Conservation (phyloP, 1,140 invertebrate species). For the Epicauta chinensis region DNA sequence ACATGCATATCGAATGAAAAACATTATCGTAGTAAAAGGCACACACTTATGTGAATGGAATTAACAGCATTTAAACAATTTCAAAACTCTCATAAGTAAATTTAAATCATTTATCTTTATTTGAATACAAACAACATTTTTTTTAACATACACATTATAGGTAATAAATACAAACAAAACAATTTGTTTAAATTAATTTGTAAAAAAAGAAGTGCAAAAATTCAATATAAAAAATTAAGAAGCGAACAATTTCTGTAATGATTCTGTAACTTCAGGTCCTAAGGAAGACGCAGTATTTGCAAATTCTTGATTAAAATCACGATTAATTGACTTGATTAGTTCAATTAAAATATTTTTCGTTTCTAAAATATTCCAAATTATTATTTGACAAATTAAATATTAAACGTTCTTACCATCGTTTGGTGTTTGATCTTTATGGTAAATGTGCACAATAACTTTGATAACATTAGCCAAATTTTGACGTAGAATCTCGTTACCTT, state of each 20-base stretch:
- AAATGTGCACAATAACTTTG: constrained; percentile 47
- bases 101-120: no score
- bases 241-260: constrained; percentile 38
- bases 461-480: constrained; percentile 50
- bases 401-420: constrained; percentile 42
- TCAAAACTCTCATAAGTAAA: no score
- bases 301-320: constrained; percentile 54
- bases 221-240: constrained; percentile 8
- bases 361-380: constrained; percentile 42
- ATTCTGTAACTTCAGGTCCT: constrained; percentile 39
- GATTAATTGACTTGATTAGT: constrained; percentile 48
- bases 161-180: no score
- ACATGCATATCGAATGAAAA: no score
- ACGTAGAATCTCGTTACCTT: constrained; percentile 48
- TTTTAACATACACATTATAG: no score
- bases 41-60: no score
- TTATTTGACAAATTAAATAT: constrained; percentile 3
- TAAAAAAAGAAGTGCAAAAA: background rate
- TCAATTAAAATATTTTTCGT: constrained; percentile 44
- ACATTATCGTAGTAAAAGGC: no score
- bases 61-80: no score
- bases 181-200: background rate
- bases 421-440: constrained; percentile 47
- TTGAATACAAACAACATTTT: no score
- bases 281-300: constrained; percentile 40